Base-by-base conservation (phyloP, 2,888 invertebrate species). In the Watsonalla binaria region DNA sequence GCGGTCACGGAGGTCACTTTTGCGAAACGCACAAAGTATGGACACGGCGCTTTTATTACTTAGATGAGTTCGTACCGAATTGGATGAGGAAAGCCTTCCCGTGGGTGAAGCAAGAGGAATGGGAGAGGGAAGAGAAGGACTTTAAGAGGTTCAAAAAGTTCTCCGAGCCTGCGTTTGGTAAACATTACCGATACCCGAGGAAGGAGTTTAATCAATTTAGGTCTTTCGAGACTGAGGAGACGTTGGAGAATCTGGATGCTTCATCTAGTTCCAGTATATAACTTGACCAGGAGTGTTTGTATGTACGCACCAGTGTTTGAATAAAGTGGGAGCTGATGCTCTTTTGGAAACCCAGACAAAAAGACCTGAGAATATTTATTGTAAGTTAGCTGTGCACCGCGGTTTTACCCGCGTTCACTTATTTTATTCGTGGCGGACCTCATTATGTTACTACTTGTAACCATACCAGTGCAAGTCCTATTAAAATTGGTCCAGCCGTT, bases 51-150 rank as follows among this genome's bases (percentile, higher is more conserved):
- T 87, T 80, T 54, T 78, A 73, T 58, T 84, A 79, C 58, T 79
- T 80, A 78, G 82, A 84, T 47, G 76, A 77, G 49, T 80, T 84
- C 54, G 47, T 86, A 9, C 86, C 86, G 0, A 53, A 70, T 7
- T 85, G 83, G 84, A 14, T 84, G 53, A 63, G 69, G 46, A 52
- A 60, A 0, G 2, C 73, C 0, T 59, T 87, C 0, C 73, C 78
- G 2, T 85, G 64, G 51, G 76, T 87, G 2, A 62, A 68, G 5
- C 56, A 76, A 52, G 63, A 68, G 0, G 79, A 82, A 45, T 87
- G 86, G 86, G 65, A 65, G 6, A 63, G 74, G 53, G 86, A 86
- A 60, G 68, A 74, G 48, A 46, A 53, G 1, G 78, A 84, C 39
- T 73, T 59, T 35, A 71, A 56, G 49, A 69, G 61, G 47, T 87